phyloP scores from a whole-genome alignment of 1,140 invertebrate species.

The Zaprionus taronus region DNA sequence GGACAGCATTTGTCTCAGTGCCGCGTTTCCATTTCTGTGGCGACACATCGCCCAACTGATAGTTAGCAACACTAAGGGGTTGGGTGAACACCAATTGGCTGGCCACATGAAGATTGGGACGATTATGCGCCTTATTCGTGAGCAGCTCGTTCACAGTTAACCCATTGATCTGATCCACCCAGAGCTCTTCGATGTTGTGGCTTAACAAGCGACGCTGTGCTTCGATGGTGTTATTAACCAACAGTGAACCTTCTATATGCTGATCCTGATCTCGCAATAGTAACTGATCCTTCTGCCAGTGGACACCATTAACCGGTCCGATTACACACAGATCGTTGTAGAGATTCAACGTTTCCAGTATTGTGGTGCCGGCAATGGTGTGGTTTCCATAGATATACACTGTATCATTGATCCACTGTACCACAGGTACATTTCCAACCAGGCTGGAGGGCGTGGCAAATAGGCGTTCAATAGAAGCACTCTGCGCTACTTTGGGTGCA shows the following conservation, averaged over 20 bases:
- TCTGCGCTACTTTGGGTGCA: conserved; percentile 71
- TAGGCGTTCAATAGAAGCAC: conserved; percentile 66
- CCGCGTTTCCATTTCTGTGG: conserved; percentile 48
- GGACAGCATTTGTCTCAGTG: conserved; percentile 1
- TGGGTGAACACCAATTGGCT: conserved; percentile 67
- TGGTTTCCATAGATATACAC: conserved; percentile 78
- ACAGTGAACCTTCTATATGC: conserved; percentile 51
- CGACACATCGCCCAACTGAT: conserved; percentile 37
- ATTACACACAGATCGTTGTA: conserved; percentile 69
- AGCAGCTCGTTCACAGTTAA: conserved; percentile 60
- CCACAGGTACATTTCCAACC: conserved; percentile 83
- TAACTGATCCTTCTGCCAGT: conserved; percentile 53
- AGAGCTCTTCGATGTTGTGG: conserved; percentile 70
- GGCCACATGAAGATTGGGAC: conserved; percentile 61
- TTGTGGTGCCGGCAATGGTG: conserved; percentile 60
- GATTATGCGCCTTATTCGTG: conserved; percentile 61
- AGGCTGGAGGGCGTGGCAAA: conserved; percentile 58
- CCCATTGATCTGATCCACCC: conserved; percentile 67
- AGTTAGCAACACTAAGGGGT: conserved; percentile 60
- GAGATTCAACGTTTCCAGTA: conserved; percentile 62
- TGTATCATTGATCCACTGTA: conserved; percentile 82
- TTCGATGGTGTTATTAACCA: conserved; percentile 56
- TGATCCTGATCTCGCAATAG: conserved; percentile 63
- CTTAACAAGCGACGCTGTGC: conserved; percentile 56
- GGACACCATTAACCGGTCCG: conserved; percentile 64